Evolutionary conservation across 2,888 invertebrate species (phyloP).

Genomic region (Caenorhabditis sp.): DNA sequence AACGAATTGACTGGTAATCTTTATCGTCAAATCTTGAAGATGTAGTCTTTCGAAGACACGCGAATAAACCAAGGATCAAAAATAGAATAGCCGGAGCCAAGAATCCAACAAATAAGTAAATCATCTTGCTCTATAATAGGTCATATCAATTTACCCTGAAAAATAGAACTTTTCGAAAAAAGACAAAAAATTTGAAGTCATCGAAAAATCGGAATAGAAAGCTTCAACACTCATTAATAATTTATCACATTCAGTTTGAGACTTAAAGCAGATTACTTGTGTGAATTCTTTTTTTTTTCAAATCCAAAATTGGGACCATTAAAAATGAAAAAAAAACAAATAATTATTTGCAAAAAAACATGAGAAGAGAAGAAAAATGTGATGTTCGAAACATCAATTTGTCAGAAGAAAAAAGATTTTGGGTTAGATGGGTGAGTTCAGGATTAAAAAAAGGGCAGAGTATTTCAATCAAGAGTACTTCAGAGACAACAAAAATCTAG

Average conservation of each 20-base stretch:
- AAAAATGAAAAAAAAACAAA: background rate
- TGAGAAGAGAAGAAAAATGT: background rate
- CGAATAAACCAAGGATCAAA: constrained; percentile 30
- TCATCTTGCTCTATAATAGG: background rate
- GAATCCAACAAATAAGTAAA: constrained; percentile 32
- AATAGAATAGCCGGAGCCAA: constrained; percentile 32
- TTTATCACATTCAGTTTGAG: background rate
- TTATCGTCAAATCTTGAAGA: constrained; percentile 32
- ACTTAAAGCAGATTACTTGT: too few species aligned
- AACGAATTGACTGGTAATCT: constrained; percentile 33
- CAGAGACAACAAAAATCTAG: too few species aligned
- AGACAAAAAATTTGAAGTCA: background rate
- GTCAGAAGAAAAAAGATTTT: background rate
- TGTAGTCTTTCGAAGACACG: constrained; percentile 20
- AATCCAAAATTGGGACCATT: background rate
- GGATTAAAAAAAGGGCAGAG: too few species aligned
- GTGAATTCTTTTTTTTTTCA: background rate
- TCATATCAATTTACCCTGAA: background rate
- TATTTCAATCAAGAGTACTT: too few species aligned
- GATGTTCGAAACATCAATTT: background rate
- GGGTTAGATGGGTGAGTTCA: too few species aligned
- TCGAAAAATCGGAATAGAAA: too few species aligned
- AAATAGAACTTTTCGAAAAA: background rate
- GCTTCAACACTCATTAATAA: background rate
- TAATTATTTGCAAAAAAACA: background rate